These are phyloP conservation scores for Vanessa tameamea DNA, from an alignment of 1,140 invertebrate genomes.

Conservation along the genomic window DNA sequence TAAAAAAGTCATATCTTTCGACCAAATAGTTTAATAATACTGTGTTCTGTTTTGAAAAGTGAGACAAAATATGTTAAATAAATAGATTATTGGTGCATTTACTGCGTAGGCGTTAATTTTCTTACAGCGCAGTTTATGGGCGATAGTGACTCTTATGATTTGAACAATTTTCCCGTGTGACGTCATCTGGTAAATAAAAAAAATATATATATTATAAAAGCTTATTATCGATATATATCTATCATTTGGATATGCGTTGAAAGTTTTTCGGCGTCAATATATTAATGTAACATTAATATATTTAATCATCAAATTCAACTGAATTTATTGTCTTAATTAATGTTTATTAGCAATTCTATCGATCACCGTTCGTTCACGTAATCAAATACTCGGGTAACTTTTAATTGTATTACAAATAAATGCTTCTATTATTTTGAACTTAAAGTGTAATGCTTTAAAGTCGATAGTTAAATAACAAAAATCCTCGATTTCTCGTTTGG, in stretches of 20 bases:
- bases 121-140: too few relatives aligned
- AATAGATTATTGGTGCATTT: too few relatives aligned
- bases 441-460: not conserved
- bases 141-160: too few relatives aligned
- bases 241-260: not conserved
- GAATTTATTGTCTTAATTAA: conserved; percentile 8
- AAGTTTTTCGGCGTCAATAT: not conserved
- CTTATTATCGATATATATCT: not conserved
- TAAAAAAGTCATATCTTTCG: too few relatives aligned
- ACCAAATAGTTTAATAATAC: too few relatives aligned
- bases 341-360: conserved; percentile 19
- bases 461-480: not conserved
- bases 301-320: not conserved
- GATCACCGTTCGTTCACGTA: conserved; percentile 10
- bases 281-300: not conserved
- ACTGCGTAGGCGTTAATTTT: too few relatives aligned
- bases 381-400: conserved; percentile 17
- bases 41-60: too few relatives aligned
- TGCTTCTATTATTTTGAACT: not conserved
- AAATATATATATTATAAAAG: too few relatives aligned
- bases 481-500: not conserved
- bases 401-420: conserved; percentile 6
- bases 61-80: too few relatives aligned
- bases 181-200: too few relatives aligned
- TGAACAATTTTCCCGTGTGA: too few relatives aligned